Evolutionary conservation across 2,797 vertebrate species (phyloP).

Genomic region (Nannoperca australis): DNA sequence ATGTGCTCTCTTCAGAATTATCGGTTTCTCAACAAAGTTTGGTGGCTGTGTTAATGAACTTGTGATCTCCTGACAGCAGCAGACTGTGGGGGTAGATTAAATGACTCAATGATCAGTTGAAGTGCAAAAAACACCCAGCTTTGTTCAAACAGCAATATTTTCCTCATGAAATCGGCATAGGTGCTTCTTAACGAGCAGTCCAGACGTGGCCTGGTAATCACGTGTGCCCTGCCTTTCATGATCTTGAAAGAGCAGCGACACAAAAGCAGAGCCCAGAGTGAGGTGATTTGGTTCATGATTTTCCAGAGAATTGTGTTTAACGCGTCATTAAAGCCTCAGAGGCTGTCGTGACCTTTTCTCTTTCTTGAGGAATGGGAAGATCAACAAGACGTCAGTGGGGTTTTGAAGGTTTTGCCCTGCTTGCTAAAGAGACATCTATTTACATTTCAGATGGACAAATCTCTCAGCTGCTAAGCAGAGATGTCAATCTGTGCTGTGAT

Average conservation of each 20-base stretch:
- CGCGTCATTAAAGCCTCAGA: conserved; percentile 59
- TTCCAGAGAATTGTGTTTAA: conserved; percentile 51
- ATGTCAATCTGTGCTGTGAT: conserved; percentile 37
- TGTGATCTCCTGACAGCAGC: conserved; percentile 26
- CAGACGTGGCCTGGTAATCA: conserved; percentile 31
- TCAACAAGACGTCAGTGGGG: conserved; percentile 22
- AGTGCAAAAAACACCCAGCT: conserved; percentile 18
- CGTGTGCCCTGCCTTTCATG: conserved; percentile 31
- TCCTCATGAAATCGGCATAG: conserved; percentile 36
- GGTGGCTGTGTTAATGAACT: conserved; percentile 12
- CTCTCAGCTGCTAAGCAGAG: conserved; percentile 28
- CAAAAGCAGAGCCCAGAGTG: conserved; percentile 14
- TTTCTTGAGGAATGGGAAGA: conserved; percentile 12
- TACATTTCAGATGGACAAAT: conserved; percentile 26
- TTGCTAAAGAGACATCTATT: conserved; percentile 31
- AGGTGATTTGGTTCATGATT: conserved; percentile 36
- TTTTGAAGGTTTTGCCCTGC: not conserved
- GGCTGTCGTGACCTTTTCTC: conserved; percentile 43
- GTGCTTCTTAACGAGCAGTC: conserved; percentile 19
- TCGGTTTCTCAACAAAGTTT: not conserved
- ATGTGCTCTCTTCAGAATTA: conserved; percentile 14
- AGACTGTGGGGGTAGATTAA: not conserved
- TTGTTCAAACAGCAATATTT: conserved; percentile 32
- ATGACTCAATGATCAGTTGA: not conserved
- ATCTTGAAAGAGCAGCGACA: conserved; percentile 36